A percentile compares a stretch with the other conserved stretches of the same genome.
These are phyloP conservation scores for Lindbergichthys nudifrons DNA, from an alignment of 2,797 vertebrate genomes.

Conservation along the genomic window DNA sequence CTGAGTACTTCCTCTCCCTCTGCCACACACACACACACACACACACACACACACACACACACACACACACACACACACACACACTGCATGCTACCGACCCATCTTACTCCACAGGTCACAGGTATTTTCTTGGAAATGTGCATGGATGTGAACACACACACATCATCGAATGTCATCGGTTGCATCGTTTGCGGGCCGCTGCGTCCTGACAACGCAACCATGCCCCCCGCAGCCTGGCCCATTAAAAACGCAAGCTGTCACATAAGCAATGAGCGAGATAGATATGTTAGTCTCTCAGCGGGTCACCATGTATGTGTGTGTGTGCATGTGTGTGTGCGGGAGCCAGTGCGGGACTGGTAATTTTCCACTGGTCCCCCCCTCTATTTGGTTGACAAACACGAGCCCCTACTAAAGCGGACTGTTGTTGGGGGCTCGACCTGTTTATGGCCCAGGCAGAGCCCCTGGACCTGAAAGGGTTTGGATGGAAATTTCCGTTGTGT, in stretches of 20 bases:
- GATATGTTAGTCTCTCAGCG: conserved; percentile 71
- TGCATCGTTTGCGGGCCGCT: conserved; percentile 72
- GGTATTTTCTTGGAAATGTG: conserved; percentile 74
- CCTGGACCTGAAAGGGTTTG: conserved; percentile 75
- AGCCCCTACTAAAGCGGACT: conserved; percentile 75
- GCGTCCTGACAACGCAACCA: conserved; percentile 85
- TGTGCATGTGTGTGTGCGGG: conserved; percentile 60
- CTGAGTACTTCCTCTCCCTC: too few relatives aligned
- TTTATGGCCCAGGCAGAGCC: conserved; percentile 81
- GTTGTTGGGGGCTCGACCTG: conserved; percentile 72
- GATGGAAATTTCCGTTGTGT: conserved; percentile 86
- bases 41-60: too few relatives aligned
- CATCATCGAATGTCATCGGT: conserved; percentile 66
- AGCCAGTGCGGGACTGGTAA: conserved; percentile 82
- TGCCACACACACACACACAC: background rate
- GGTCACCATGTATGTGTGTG: conserved; percentile 55
- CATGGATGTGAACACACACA: conserved; percentile 71
- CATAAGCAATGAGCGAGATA: conserved; percentile 76
- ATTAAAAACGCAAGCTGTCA: conserved; percentile 84
- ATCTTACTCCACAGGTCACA: conserved; percentile 42
- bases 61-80: background rate
- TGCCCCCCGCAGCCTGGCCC: conserved; percentile 76
- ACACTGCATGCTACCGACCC: conserved; percentile 5
- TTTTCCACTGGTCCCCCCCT: conserved; percentile 86
- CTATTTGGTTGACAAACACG: conserved; percentile 81